Evolutionary conservation across 2,888 invertebrate species (phyloP), one percentile per base, ranked within the genome.

Genomic region (Ramazzottius varieornatus): DNA sequence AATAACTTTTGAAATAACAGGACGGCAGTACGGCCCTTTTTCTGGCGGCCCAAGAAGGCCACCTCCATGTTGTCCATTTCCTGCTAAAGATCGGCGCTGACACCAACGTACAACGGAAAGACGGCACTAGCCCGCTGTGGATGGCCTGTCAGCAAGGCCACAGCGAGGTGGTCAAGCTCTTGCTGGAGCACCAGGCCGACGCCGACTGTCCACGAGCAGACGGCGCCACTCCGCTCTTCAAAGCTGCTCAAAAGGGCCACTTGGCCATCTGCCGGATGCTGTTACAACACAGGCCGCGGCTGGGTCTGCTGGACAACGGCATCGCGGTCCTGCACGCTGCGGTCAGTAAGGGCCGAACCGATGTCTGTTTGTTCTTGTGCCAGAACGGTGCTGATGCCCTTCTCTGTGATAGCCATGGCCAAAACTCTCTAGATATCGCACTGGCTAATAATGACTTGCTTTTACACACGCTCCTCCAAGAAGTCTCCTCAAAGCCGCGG

Each of bases 71-170:
- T 69, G 81, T 88, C 68, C 80, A 82, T 66, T 80, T 84, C 70
- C 80, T 93, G 66, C 73, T 91, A 68, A 78, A 80, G 2, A 82
- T 82, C 64, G 88, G 87, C 46, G 88, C 88, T 0, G 78, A 80
- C 66, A 81, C 83, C 54, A 86, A 89, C 75, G 78, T 81, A 0
- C 82, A 83, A 69, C 83, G 91, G 72, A 82, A 78, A 76, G 79
- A 79, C 69, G 75, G 77, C 64, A 76, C 78, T 32, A 86, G 88
- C 64, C 85, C 92, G 68, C 81, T 93, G 69, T 93, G 91, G 91
- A 92, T 93, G 72, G 86, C 90, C 46, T 83, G 89, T 69, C 93
- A 93, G 82, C 90, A 91, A 87, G 92, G 91, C 0, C 89, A 90
- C 78, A 83, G 84, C 74, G 83, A 83, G 73, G 84, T 86, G 64